Percentiles rank a stretch among this genome's conserved stretches.
Evolutionary conservation across 2,888 invertebrate genomes (phyloP).

Genomic region (Chalcosyrphus nemorum): DNA sequence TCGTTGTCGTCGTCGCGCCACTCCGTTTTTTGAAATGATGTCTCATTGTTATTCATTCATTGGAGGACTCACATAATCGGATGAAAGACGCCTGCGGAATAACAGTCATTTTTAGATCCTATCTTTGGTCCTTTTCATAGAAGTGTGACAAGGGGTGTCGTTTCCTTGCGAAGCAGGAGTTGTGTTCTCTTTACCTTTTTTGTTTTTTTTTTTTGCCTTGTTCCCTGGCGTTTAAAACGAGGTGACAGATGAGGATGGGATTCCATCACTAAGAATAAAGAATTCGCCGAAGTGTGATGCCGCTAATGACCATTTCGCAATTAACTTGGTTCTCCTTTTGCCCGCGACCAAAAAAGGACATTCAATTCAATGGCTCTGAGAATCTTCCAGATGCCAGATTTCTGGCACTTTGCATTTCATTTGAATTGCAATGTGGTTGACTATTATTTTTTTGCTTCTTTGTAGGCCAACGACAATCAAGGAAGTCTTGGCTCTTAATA

Average conservation of each 20-base stretch:
- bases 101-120: constrained; percentile 68
- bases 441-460: neutral
- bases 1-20: neutral
- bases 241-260: constrained; percentile 42
- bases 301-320: constrained; percentile 70
- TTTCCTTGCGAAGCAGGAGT: too few relatives aligned
- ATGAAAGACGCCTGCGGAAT: constrained; percentile 67
- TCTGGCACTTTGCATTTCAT: constrained; percentile 63
- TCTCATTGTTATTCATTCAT: constrained; percentile 72
- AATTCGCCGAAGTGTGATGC: constrained; percentile 56
- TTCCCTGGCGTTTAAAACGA: constrained; percentile 35
- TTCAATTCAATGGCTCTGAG: constrained; percentile 57
- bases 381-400: constrained; percentile 61
- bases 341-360: constrained; percentile 35
- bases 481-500: constrained; percentile 38
- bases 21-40: constrained; percentile 32
- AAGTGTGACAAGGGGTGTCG: constrained; percentile 16
- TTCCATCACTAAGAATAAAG: constrained; percentile 46
- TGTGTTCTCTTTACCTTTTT: constrained; percentile 30
- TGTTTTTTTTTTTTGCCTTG: too few relatives aligned
- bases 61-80: constrained; percentile 66
- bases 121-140: constrained; percentile 44
- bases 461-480: constrained; percentile 45
- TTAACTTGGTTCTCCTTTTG: constrained; percentile 54
- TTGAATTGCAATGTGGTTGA: constrained; percentile 55